Evolutionary conservation across 92 coral and sea anemone species (phyloP).

Genomic region (Epizoanthus stellaris): DNA sequence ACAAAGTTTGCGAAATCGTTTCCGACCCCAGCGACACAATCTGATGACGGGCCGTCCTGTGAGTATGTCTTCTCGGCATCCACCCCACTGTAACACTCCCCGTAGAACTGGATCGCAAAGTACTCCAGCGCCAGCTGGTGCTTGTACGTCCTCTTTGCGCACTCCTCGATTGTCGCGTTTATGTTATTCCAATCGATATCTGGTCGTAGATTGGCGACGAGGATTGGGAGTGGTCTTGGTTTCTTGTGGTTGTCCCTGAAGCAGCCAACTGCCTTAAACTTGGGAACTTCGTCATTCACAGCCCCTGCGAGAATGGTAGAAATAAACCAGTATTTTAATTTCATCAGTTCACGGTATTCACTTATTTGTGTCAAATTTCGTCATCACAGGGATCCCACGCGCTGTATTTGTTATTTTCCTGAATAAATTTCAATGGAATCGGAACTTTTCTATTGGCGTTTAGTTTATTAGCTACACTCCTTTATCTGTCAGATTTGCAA

Average conservation of each 20-base stretch:
- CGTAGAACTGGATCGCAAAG: slow-evolving; percentile 82
- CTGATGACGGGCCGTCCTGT: slow-evolving; percentile 65
- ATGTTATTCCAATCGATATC: slow-evolving; percentile 71
- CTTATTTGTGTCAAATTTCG: too few relatives aligned
- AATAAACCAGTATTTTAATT: neutral
- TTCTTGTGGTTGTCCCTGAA: slow-evolving; percentile 59
- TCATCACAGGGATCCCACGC: too few relatives aligned
- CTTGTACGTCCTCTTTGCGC: slow-evolving; percentile 56
- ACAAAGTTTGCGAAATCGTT: slow-evolving; percentile 64
- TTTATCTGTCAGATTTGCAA: too few relatives aligned
- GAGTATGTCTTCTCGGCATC: slow-evolving; percentile 56
- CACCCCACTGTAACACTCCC: slow-evolving; percentile 85
- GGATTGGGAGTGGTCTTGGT: slow-evolving; percentile 71
- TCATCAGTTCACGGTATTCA: neutral
- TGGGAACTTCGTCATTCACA: slow-evolving; percentile 2
- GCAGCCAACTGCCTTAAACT: slow-evolving; percentile 64
- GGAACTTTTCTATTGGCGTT: too few relatives aligned
- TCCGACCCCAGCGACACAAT: slow-evolving; percentile 72
- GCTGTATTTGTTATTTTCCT: too few relatives aligned
- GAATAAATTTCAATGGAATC: too few relatives aligned
- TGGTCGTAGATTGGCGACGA: slow-evolving; percentile 69
- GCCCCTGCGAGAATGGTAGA: neutral
- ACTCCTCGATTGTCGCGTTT: slow-evolving; percentile 65
- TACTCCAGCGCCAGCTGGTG: slow-evolving; percentile 50
- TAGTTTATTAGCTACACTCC: too few relatives aligned